These are phyloP conservation scores for Todus mexicanus DNA, from an alignment of 2,797 vertebrate genomes.

Conservation along the genomic window DNA sequence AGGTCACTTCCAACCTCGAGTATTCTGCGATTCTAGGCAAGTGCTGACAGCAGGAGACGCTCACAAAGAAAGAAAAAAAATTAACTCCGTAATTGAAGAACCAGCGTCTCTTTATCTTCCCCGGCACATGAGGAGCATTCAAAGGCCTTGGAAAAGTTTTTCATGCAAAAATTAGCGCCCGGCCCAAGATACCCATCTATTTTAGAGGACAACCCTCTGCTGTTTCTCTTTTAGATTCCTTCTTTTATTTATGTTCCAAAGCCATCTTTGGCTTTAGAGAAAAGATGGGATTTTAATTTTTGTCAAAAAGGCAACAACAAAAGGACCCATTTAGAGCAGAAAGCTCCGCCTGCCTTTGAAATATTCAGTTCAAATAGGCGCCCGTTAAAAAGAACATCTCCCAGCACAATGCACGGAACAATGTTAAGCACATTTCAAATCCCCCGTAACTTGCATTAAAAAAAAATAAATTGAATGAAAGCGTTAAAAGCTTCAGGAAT, in stretches of 20 bases:
- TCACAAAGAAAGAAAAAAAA: neutral
- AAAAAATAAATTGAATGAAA: neutral
- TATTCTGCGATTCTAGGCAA: neutral
- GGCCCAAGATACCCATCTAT: slow-evolving; percentile 29
- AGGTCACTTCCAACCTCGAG: neutral
- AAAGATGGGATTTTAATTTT: slow-evolving; percentile 48
- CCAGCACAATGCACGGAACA: neutral
- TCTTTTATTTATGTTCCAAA: slow-evolving; percentile 47
- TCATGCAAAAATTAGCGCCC: slow-evolving; percentile 7
- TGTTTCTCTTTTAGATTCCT: slow-evolving; percentile 4
- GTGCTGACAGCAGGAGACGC: neutral
- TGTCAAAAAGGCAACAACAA: slow-evolving; percentile 38
- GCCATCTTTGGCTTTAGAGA: neutral
- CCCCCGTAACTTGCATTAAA: neutral
- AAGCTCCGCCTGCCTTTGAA: slow-evolving; percentile 33
- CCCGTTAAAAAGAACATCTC: neutral
- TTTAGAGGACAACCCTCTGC: slow-evolving; percentile 15
- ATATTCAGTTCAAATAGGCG: neutral
- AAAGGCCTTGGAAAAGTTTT: slow-evolving; percentile 2
- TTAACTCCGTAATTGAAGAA: slow-evolving; percentile 27
- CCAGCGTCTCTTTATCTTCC: neutral
- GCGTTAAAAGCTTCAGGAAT: neutral
- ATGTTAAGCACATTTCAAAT: neutral
- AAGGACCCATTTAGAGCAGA: slow-evolving; percentile 31
- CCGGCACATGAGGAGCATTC: neutral